Percentiles rank a stretch among this genome's conserved stretches.
Evolutionary conservation across 2,797 vertebrate species (phyloP).

Genomic region (Leptodactylus fallax): DNA sequence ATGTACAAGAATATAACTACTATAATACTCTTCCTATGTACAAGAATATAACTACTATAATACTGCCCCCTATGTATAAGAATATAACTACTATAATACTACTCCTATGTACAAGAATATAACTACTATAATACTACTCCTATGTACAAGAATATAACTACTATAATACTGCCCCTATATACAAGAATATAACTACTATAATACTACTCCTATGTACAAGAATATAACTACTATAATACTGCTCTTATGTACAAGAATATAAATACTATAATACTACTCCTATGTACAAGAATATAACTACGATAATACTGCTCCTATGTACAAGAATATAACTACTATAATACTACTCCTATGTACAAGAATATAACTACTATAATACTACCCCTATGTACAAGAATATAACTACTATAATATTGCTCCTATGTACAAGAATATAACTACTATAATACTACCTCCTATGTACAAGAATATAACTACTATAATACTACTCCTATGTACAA

Average conservation of each 20-base stretch:
- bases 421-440: constrained; percentile 2
- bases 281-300: not conserved
- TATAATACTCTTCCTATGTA: not conserved
- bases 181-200: constrained; percentile 7
- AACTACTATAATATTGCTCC: not conserved
- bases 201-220: constrained; percentile 1
- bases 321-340: constrained; percentile 11
- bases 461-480: constrained; percentile 11
- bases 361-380: constrained; percentile 4
- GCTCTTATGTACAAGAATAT: constrained; percentile 1
- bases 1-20: constrained; percentile 2
- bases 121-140: not conserved
- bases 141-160: constrained; percentile 5
- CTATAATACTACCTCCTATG: not conserved
- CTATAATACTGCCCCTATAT: constrained; percentile 5
- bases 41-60: constrained; percentile 11
- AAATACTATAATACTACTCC: constrained; percentile 4
- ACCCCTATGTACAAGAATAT: not conserved
- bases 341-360: not conserved
- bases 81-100: constrained; percentile 17
- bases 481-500: not conserved
- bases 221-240: constrained; percentile 10
- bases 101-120: not conserved
- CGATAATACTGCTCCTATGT: not conserved
- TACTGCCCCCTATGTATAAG: not conserved